These are phyloP conservation scores for Botrylloides violaceus DNA, from an alignment of 23 tunicate genomes.

Conservation along the genomic window DNA sequence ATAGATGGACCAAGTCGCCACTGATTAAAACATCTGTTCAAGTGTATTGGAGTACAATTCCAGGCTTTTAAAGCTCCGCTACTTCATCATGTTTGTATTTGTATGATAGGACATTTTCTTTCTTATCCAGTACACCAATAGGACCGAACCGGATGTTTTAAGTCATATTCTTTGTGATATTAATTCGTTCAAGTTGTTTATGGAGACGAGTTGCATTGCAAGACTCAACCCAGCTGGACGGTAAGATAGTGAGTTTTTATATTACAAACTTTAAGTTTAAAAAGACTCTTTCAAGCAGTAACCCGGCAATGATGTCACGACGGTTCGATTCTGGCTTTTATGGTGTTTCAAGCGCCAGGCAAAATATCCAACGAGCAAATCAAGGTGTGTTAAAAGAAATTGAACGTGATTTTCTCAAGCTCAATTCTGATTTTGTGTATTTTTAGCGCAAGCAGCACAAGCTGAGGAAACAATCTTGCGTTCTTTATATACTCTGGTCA, in stretches of 20 bases:
- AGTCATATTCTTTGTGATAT: conserved; percentile 37
- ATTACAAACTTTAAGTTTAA: background rate
- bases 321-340: background rate
- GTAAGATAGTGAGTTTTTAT: background rate
- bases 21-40: no score
- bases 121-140: conserved; percentile 39
- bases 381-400: background rate
- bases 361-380: background rate
- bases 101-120: no score
- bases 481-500: conserved; percentile 32
- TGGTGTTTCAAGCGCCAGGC: background rate
- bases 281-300: background rate
- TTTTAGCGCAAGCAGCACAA: conserved; percentile 40
- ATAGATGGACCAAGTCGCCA: no score
- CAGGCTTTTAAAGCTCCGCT: no score
- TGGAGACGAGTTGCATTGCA: conserved; percentile 45
- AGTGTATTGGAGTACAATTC: no score
- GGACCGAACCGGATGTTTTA: conserved; percentile 45
- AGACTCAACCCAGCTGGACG: conserved; percentile 27
- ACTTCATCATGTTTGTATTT: no score
- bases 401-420: no score
- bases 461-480: conserved; percentile 47
- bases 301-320: background rate
- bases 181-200: conserved; percentile 37
- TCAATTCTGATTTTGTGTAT: no score